phyloP scores from a whole-genome alignment of 2,888 invertebrate species.

The Amiota minor region DNA sequence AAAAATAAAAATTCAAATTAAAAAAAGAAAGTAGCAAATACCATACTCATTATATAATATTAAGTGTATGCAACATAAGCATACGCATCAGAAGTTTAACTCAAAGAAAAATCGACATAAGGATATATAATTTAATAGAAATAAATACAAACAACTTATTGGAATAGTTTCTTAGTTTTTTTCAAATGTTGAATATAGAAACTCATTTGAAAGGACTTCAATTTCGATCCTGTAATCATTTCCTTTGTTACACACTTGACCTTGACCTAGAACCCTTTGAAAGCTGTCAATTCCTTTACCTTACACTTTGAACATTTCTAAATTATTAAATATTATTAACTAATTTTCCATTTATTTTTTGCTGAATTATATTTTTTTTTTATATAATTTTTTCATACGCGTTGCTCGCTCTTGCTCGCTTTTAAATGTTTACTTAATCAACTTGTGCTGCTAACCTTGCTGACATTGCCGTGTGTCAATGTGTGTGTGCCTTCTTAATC shows the following conservation, averaged over 20 bases:
- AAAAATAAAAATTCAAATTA: background rate
- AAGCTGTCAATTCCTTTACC: background rate
- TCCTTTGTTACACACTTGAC: slow-evolving; percentile 48
- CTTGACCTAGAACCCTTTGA: slow-evolving; percentile 64
- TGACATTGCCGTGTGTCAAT: slow-evolving; percentile 40
- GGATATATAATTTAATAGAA: background rate
- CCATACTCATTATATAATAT: slow-evolving; percentile 30
- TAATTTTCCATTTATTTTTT: background rate
- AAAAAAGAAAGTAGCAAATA: background rate
- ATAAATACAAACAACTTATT: background rate
- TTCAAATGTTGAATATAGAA: too few species aligned
- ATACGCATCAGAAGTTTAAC: too few species aligned
- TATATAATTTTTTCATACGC: background rate
- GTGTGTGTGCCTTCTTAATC: slow-evolving; percentile 32
- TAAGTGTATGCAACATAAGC: too few species aligned
- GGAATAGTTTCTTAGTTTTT: too few species aligned
- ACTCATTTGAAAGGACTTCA: too few species aligned
- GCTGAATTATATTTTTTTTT: background rate
- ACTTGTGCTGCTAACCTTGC: background rate
- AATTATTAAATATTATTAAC: background rate
- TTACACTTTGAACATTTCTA: slow-evolving; percentile 17
- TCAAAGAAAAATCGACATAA: background rate
- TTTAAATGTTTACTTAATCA: slow-evolving; percentile 28
- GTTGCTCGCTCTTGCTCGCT: slow-evolving; percentile 25
- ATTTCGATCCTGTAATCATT: too few species aligned